Evolutionary conservation across 1,140 invertebrate genomes (phyloP), one percentile per base, ranked within the genome.

Genomic region (Arion vulgaris): DNA sequence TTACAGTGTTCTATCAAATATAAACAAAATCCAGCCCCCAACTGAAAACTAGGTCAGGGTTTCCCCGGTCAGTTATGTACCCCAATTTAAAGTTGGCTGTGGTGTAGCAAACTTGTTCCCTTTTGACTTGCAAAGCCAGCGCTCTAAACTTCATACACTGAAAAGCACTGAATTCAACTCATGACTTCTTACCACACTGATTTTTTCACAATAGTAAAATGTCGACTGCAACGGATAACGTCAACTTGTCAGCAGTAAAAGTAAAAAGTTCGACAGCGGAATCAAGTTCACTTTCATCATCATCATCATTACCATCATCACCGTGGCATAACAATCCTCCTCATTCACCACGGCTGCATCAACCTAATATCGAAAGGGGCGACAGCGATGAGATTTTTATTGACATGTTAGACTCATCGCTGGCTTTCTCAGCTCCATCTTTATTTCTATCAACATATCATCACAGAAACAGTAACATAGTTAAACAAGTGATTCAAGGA

Each of bases 301-400:
- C 11, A 15, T 38, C 68, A 34, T 28, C 68, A 41, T 1, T 15
- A 5, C 36, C 71, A 13, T 72, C 28, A 19, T 41, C 36, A 2
- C 36, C 2, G 39, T 7, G 11, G 2, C 5, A 9, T 19, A 15
- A 0, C 36, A 11, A 11, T 0, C 71, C 71, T 4, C 23, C 71
- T 5, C 36, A 9, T 9, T 41, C 36, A 9, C 71, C 71, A 26
- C 9, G 15, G 9, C 32, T 39, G 9, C 71, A 23, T 32, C 7
- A 13, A 1, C 2, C 9, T 7, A 36, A 72, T 13, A 34, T 28
- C 1, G 62, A 66, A 32, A 66, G 62, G 28, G 19, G 11, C 11
- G 62, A 66, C n/a, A 66, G 62, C 62, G 62, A 66, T 32, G 62
- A 66, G 19, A 66, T 66, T 32, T 66, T 66, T 32, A 11, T 66